Conservation (phyloP, 1,140 invertebrate species). For the Pseudomyrmex gracilis region DNA sequence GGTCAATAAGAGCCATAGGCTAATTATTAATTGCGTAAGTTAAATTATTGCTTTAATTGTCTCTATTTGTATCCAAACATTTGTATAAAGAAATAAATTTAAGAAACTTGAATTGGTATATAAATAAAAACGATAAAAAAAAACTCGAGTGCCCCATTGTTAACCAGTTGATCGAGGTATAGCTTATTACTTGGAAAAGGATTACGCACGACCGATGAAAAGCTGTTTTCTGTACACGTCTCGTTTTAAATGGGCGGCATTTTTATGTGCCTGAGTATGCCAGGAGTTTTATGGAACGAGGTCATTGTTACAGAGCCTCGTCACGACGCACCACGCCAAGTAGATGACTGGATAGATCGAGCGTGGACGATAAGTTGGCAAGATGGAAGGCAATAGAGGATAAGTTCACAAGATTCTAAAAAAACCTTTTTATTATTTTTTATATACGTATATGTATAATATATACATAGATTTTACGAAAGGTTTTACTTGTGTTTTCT, state of each 20-base stretch:
- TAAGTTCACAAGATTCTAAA: neutral
- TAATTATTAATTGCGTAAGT: no score
- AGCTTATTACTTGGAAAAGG: slow-evolving; percentile 22
- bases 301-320: slow-evolving; percentile 39
- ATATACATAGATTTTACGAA: no score
- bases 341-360: slow-evolving; percentile 29
- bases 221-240: slow-evolving; percentile 29
- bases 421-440: no score
- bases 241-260: slow-evolving; percentile 33
- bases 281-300: slow-evolving; percentile 37
- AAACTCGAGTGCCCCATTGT: neutral
- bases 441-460: no score
- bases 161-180: neutral
- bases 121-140: neutral
- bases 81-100: neutral
- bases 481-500: no score
- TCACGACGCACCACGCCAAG: neutral
- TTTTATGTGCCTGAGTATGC: slow-evolving; percentile 37
- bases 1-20: no score
- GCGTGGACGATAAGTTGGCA: slow-evolving; percentile 1
- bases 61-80: neutral
- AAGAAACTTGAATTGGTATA: neutral
- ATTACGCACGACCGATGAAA: slow-evolving; percentile 37
- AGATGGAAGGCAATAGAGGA: neutral
- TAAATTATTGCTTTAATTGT: no score